phyloP scores from a whole-genome alignment of 2,888 invertebrate genomes.

The Drosophila kanekoi region DNA sequence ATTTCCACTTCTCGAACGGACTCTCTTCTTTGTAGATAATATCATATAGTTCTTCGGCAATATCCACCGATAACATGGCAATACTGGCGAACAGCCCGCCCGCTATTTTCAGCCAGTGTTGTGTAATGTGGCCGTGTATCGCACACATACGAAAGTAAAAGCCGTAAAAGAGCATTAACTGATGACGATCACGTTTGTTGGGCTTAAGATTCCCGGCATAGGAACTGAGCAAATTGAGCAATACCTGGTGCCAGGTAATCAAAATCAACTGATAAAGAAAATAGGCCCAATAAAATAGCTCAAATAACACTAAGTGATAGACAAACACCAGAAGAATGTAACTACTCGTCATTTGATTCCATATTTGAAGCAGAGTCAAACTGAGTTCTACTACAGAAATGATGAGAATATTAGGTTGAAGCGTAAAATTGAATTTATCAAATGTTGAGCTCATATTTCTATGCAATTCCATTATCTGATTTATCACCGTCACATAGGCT shows the following conservation, averaged over 20 bases:
- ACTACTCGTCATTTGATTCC: not conserved
- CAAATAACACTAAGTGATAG: slow-evolving; percentile 3
- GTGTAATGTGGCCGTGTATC: not conserved
- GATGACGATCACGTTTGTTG: not conserved
- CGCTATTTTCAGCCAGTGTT: slow-evolving; percentile 5
- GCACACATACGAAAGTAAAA: slow-evolving; percentile 12
- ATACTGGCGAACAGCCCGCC: slow-evolving; percentile 1
- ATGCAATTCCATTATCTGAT: slow-evolving; percentile 6
- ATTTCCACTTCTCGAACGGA: not conserved
- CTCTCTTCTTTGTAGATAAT: not conserved
- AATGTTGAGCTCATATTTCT: slow-evolving; percentile 1
- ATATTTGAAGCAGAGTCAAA: not conserved
- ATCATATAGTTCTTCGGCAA: not conserved
- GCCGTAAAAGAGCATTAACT: not conserved
- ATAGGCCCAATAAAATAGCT: slow-evolving; percentile 11
- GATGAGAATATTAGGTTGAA: not conserved
- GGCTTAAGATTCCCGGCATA: not conserved
- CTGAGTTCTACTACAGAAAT: not conserved
- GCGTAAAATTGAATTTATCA: not conserved
- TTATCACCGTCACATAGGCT: not conserved
- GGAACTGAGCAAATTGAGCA: not conserved
- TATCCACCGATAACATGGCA: not conserved
- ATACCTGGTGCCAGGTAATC: slow-evolving; percentile 15
- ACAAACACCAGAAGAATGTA: not conserved
- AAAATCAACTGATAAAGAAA: slow-evolving; percentile 10